phyloP scores from a whole-genome alignment of 53 echinoderm and acorn worm genomes.

The Stichopus horrens region DNA sequence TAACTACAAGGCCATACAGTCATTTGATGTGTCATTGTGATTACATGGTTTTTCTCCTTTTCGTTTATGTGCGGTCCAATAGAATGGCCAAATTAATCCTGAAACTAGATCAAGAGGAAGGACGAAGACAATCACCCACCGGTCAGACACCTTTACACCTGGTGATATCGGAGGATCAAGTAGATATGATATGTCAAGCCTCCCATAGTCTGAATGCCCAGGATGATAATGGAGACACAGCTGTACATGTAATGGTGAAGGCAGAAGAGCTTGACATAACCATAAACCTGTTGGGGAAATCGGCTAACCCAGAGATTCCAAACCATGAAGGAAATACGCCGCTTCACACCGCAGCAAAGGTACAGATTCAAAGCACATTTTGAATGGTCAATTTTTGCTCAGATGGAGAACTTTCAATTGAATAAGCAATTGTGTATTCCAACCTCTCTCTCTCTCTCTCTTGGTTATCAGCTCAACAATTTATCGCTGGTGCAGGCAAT shows the following conservation, averaged over 20 bases:
- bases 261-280: not conserved
- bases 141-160: conserved; percentile 36
- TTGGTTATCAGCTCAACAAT: not conserved
- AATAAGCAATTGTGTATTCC: too few relatives aligned
- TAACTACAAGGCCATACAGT: too few relatives aligned
- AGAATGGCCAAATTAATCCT: not conserved
- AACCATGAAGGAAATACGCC: not conserved
- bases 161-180: conserved; percentile 33
- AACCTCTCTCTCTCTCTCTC: not conserved
- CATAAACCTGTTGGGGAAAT: not conserved
- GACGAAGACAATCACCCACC: not conserved
- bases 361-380: not conserved
- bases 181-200: conserved; percentile 35
- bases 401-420: too few relatives aligned
- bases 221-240: conserved; percentile 47
- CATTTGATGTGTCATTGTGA: too few relatives aligned
- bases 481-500: not conserved
- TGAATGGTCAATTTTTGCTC: too few relatives aligned
- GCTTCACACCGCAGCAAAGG: not conserved
- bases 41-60: too few relatives aligned
- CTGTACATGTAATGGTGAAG: conserved; percentile 29
- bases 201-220: conserved; percentile 13
- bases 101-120: not conserved
- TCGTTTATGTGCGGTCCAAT: too few relatives aligned
- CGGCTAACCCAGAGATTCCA: not conserved